Evolutionary conservation across 2,113 vertebrate genomes (phyloP), one percentile per base, ranked within the genome.

Genomic region (Dendropsophus ebraccatus): DNA sequence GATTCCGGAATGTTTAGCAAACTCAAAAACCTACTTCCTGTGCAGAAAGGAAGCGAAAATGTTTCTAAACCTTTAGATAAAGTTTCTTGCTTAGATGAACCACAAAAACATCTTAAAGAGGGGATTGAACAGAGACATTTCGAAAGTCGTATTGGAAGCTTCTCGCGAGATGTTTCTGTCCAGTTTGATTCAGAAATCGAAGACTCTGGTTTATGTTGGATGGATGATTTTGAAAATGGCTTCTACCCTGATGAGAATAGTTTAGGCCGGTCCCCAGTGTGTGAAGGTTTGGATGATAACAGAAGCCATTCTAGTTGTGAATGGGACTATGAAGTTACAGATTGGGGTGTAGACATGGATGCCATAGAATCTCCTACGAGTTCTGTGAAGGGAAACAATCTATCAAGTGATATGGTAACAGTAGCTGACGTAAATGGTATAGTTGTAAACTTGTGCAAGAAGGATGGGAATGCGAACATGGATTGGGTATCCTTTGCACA

Each of bases 371-470:
- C 92, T 41, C 90, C 91, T 56, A 72, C 91, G 87, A 92, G 92
- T 90, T 92, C 89, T 0, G 45, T 91, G 28, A 92, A 91, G 87
- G 90, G 92, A 88, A 93, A 92, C 79, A 54, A 74, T 78, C 25
- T 41, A 91, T 89, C 77, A 85, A 23, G 87, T 89, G 19, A 37
- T 85, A 21, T 47, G 87, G 88, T 89, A 75, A 78, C 88, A 28
- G 90, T 91, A 89, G 87, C 91, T 80, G 92, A 93, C 83, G 87
- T 88, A 85, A 91, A 89, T 87, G 88, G 91, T 5, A 19, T 6
- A 2, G 89, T 90, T 75, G 80, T 94, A 82, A 94, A 93, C 89
- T 91, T 95, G 77, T 94, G 92, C 84, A 93, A 93, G 87, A 94
- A 93, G 88, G 93, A 94, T 85, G 85, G 91, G 77, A 94, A 92